Evolutionary conservation across 2,797 vertebrate genomes (phyloP).

Genomic region (Lates japonicus): DNA sequence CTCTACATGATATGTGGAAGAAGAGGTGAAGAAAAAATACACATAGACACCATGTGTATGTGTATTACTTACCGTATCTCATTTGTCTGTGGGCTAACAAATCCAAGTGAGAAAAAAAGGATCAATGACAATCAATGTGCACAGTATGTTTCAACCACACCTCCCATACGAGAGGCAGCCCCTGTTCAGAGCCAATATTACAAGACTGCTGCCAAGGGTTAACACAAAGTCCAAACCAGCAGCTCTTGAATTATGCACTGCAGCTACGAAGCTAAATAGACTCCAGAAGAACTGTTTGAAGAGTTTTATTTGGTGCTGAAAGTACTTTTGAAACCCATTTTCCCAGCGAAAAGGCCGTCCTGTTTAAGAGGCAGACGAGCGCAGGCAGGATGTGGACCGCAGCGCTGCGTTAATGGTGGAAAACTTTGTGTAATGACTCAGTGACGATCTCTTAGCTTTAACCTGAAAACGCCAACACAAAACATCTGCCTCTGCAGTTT

Average conservation of each 20-base stretch:
- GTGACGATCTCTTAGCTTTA: conserved; percentile 22
- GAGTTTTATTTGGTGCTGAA: conserved; percentile 56
- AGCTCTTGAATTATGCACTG: conserved; percentile 57
- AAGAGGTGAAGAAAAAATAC: conserved; percentile 61
- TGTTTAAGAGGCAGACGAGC: conserved; percentile 48
- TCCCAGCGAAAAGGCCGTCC: conserved; percentile 28
- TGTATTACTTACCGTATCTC: conserved; percentile 83
- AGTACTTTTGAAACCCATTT: conserved; percentile 66
- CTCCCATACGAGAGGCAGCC: conserved; percentile 4
- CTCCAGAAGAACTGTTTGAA: conserved; percentile 56
- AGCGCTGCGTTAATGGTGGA: conserved; percentile 22
- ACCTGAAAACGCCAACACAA: conserved; percentile 29
- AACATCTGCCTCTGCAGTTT: conserved; percentile 24
- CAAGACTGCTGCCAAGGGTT: conserved; percentile 23
- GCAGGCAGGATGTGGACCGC: conserved; percentile 25
- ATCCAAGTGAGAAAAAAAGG: conserved; percentile 83
- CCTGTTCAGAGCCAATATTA: conserved; percentile 15
- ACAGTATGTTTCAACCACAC: conserved; percentile 46
- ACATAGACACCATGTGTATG: conserved; percentile 75
- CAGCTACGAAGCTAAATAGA: conserved; percentile 48
- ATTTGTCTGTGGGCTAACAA: conserved; percentile 85
- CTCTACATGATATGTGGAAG: conserved; percentile 41
- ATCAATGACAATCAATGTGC: conserved; percentile 74
- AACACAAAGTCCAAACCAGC: conserved; percentile 42
- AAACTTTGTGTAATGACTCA: conserved; percentile 28